Evolutionary conservation across 2,113 vertebrate genomes (phyloP), one percentile per base, ranked within the genome.

Genomic region (Phylloscopus trochiloides): DNA sequence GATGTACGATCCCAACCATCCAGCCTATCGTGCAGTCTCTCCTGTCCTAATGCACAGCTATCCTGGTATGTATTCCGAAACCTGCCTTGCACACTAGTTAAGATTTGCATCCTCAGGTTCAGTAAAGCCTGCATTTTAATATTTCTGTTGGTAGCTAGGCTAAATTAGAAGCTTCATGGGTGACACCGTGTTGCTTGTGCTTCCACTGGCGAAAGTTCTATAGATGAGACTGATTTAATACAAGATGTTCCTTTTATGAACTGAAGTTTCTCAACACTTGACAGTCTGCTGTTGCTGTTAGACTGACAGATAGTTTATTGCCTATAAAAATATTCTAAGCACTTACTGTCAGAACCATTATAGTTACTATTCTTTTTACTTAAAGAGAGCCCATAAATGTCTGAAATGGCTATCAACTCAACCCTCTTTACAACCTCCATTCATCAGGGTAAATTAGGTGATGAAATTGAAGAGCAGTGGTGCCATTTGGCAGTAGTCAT

Each of bases 1-100:
- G 87, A 99, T 99, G 98, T 99, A 99, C 47, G 99, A 99, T 97
- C 97, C 99, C 58, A 97, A 98, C 88, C 99, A 98, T 97, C 98
- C 98, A 78, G 98, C 99, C 55, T 99, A 99, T 96, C 98, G 99
- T 3, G 99, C 99, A 76, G 98, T 99, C 71, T 99, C 99, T 92
- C 99, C 99, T 6, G 99, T 99, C 73, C 97, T 99, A 93, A 98
- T 99, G 98, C 99, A 99, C 98, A 98, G 98, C 67, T 99, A 99
- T 96, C 99, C 99, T 97, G 99, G 99, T 99, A 98, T 91, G 98
- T 98, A 98, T 98, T 98, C 92, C 92, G 82, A 76, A 86, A 61
- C 47, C 63, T 42, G 38, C 42, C 26, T 86, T 90, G 66, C 15
- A 24, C 1, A 0, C 17, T 74, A 22, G 38, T 68, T 88, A 92